Evolutionary conservation across 2,113 vertebrate species (phyloP), one percentile per base, ranked within the genome.

Genomic region (Mola mola): DNA sequence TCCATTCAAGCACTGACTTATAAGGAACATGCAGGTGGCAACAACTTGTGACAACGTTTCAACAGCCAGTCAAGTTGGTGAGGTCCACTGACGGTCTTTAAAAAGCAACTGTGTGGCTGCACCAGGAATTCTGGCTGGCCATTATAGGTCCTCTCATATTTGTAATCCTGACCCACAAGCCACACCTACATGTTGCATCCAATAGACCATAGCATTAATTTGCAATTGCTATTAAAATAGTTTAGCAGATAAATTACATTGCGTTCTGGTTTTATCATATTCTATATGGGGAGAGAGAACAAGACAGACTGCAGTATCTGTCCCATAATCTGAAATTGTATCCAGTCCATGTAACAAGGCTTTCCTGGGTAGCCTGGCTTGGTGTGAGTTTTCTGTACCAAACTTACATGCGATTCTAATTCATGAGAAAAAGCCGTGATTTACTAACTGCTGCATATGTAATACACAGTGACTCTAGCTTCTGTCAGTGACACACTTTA

Each of bases 241-340:
- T 29, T 29, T 29, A 7, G n/a, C n/a, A n/a, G n/a, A n/a, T n/a
- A n/a, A n/a, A n/a, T n/a, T n/a, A n/a, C n/a, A n/a, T n/a, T n/a
- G n/a, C n/a, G n/a, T n/a, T n/a, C n/a, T n/a, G 9, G 50, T 71
- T 70, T 66, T 56, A 42, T 25, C 46, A 53, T 15, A 19, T 63
- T 29, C 29, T 53, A 59, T 36, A 50, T 8, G 29, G 24, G 3
- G 20, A 63, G 24, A 58, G 15, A 16, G 16, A 12, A 0, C 10
- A 19, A 62, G 57, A 67, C 9, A 0, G 41, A 64, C 61, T 16
- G 34, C 19, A 9, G 59, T 65, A 80, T 77, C 66, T 81, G 78
- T 20, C 24, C 24, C 19, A 10, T 11, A 29, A 15, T 51, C 20
- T 63, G 47, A 79, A 69, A 79, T 2, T 22, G 11, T 41, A 71